Base-by-base conservation (phyloP, 2,888 invertebrate species). In the Agonopterix arenella region DNA sequence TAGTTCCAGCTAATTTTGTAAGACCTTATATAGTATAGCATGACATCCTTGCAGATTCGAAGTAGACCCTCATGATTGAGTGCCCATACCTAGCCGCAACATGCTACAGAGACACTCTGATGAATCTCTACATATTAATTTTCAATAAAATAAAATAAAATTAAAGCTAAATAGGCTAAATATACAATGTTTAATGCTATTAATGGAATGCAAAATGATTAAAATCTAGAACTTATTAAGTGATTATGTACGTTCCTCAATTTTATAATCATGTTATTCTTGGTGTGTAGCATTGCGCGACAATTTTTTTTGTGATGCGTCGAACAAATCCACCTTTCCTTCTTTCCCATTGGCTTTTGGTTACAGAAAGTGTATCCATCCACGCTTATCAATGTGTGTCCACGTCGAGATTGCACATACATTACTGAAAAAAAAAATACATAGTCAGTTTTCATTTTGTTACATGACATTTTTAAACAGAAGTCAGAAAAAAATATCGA, bases 351-450 rank as follows among this genome's bases (percentile, higher is more conserved):
- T 4, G 13, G 46, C 4, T 11, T 45, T n/a, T 64, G 52, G 1
- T 54, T 51, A 37, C 63, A 66, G 50, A 66, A 77, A 0, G 63
- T 68, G 45, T 64, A 70, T 0, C 57, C 52, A 2, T 54, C 64
- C 0, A 64, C 45, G 2, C 51, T 49, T 1, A 68, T 49, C 40
- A 62, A 51, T 0, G 50, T 52, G 37, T 55, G 63, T 5, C 66
- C 65, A 5, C 60, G 53, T 0, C 51, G 57, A 4, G 65, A 65
- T 18, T n/a, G 47, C 8, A 59, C 57, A 49, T 55, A 66, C 11
- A 46, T 40, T 4, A 51, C 61, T 62, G 58, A 43, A 59, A 40
- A 40, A 40, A n/a, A 1, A 40, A 10, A 40, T n/a, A 40, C 2
- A 40, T 40, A 40, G 5, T 40, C n/a, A 40, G 10, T 36, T 38